Conservation (phyloP, 2,888 invertebrate species). For the Xiphydria camelus region DNA sequence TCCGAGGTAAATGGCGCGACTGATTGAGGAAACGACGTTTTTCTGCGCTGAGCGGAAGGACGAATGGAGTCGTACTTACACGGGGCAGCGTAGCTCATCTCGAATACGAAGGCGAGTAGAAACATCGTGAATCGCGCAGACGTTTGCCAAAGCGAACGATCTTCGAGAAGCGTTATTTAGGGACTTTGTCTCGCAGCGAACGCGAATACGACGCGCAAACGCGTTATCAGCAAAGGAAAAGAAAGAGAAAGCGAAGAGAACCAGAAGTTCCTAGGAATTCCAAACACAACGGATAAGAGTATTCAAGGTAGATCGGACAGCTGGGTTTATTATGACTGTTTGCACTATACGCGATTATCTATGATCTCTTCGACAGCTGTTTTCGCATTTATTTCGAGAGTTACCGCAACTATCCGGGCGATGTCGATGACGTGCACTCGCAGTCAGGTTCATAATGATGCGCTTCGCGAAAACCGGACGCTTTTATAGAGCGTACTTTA, state of each 20-base stretch:
- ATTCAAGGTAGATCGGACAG: slow-evolving; percentile 27
- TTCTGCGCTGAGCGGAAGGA: no score
- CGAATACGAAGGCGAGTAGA: not conserved
- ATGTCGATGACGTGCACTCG: slow-evolving; percentile 1
- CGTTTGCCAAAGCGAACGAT: not conserved
- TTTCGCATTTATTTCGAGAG: not conserved
- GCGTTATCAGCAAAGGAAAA: slow-evolving; percentile 33
- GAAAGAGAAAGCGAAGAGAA: slow-evolving; percentile 36
- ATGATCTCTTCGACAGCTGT: not conserved
- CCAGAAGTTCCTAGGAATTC: slow-evolving; percentile 48
- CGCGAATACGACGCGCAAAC: slow-evolving; percentile 27
- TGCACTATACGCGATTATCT: slow-evolving; percentile 46
- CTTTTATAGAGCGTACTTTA: no score
- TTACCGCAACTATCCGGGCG: slow-evolving; percentile 4
- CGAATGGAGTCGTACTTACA: no score
- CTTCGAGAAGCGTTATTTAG: no score
- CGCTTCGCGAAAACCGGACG: slow-evolving; percentile 24
- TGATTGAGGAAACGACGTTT: no score
- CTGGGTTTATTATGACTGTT: slow-evolving; percentile 40
- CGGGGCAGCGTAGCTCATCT: no score
- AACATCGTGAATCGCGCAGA: not conserved
- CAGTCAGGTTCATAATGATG: not conserved
- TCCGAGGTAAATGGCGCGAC: slow-evolving; percentile 49
- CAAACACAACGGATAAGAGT: slow-evolving; percentile 29
- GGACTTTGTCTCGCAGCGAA: no score